Evolutionary conservation across 1,140 invertebrate genomes (phyloP).

Genomic region (Condylostylus longicornis): DNA sequence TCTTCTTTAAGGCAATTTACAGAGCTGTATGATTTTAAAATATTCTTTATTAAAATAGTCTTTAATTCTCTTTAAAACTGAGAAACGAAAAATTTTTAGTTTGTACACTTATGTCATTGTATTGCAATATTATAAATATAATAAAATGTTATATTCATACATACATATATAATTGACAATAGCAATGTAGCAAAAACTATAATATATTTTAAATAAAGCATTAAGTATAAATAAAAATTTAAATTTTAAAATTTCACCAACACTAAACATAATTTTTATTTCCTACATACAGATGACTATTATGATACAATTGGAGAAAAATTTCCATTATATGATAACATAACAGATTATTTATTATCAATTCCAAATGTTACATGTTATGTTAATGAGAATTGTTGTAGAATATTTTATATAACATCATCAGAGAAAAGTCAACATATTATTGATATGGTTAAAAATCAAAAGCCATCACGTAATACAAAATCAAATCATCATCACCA

Average conservation of each 20-base stretch:
- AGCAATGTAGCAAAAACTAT: too few species aligned
- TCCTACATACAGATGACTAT: constrained; percentile 21
- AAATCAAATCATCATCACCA: too few species aligned
- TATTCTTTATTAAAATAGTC: too few species aligned
- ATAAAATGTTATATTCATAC: too few species aligned
- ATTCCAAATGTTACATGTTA: constrained; percentile 24
- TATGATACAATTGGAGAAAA: constrained; percentile 17
- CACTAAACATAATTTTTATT: neutral
- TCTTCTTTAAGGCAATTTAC: too few species aligned
- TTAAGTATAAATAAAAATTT: neutral
- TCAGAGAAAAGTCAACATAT: constrained; percentile 19
- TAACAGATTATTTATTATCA: constrained; percentile 26
- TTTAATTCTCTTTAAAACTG: too few species aligned
- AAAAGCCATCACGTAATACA: constrained; percentile 9
- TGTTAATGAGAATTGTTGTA: constrained; percentile 18
- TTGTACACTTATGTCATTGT: too few species aligned
- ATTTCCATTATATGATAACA: constrained; percentile 22
- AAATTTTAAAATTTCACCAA: neutral
- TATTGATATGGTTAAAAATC: constrained; percentile 22
- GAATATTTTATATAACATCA: constrained; percentile 23
- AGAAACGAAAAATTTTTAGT: too few species aligned
- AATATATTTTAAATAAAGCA: too few species aligned
- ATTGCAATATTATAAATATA: too few species aligned
- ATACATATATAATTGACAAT: too few species aligned
- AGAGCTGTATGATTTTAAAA: too few species aligned